Base-by-base conservation (phyloP, 2,113 vertebrate genomes). In the Ariopsis seemanni region DNA sequence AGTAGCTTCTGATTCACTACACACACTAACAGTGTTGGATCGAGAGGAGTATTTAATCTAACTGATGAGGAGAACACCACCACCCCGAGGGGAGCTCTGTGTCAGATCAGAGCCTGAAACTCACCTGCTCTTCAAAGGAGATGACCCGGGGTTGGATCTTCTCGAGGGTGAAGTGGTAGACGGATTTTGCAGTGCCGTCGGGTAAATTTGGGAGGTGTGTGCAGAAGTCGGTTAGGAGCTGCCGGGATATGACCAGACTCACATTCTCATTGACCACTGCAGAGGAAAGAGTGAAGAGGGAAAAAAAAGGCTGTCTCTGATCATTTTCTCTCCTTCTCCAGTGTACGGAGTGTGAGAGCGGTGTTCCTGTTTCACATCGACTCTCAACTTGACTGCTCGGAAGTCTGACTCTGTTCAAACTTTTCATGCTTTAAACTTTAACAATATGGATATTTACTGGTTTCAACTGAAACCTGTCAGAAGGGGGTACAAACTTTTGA, bases 211-310 rank as follows among this genome's bases (percentile, higher is more conserved):
- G 97, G 78, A 99, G 96, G 88, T 99, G 98, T 1, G 97, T 96
- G 92, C 98, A 99, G 93, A 99, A 99, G 86, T 99, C 98, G 34
- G 97, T 98, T 83, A 99, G 96, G 84, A 99, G 94, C 89, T 99
- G 98, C 85, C 98, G 96, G 7, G 98, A 99, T 91, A 99, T 99
- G 89, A 99, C 98, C 25, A 99, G 95, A 88, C 98, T 99, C 90
- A 99, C 98, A 22, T 99, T 99, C 93, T 99, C 98, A 18, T 99
- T 99, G 79, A 99, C 98, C 98, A 99, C 97, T 99, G 92, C 48
- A 25, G 15, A 62, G 10, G 20, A n/a, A 8, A 69, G 17, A 52
- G 22, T 55, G 0, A 25, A 15, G 48, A 34, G 75, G 10, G 2
- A 42, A 12, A 8, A 42, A 42, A 42, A 42, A 42, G 4, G 2